Conservation (phyloP, 2,888 invertebrate species). For the Sinelater perroti region DNA sequence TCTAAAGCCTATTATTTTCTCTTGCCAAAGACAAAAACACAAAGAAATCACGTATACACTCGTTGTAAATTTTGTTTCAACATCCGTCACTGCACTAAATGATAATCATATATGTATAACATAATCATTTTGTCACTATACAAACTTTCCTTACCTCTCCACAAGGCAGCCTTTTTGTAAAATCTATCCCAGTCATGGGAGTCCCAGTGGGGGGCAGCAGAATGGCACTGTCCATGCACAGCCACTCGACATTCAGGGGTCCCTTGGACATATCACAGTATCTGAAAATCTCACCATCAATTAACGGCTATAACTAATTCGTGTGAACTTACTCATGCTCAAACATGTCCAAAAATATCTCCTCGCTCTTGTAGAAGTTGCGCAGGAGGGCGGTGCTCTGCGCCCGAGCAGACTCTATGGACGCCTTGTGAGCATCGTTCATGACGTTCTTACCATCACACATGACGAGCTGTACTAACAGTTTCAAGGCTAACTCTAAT, state of each 20-base stretch:
- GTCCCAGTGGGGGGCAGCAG: slow-evolving; percentile 94
- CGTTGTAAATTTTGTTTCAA: no score
- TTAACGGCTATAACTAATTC: not conserved
- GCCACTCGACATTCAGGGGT: slow-evolving; percentile 89
- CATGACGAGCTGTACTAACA: slow-evolving; percentile 76
- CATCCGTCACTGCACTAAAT: no score
- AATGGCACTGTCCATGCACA: slow-evolving; percentile 96
- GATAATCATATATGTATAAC: no score
- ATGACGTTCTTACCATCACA: slow-evolving; percentile 68
- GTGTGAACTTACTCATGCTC: slow-evolving; percentile 81
- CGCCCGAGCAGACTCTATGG: slow-evolving; percentile 76
- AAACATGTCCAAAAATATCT: slow-evolving; percentile 98
- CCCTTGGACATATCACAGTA: slow-evolving; percentile 91
- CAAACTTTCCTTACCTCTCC: slow-evolving; percentile 78
- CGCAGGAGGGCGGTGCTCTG: slow-evolving; percentile 85
- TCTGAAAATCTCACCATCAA: slow-evolving; percentile 52
- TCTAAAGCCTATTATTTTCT: no score
- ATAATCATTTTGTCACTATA: no score
- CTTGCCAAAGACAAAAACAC: no score
- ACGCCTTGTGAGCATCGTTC: slow-evolving; percentile 72
- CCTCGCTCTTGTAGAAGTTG: slow-evolving; percentile 96
- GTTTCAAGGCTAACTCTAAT: slow-evolving; percentile 84
- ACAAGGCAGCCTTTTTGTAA: slow-evolving; percentile 92
- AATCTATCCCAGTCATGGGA: slow-evolving; percentile 94
- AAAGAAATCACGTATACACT: no score